Conservation (phyloP, 2,797 vertebrate genomes). For the Cossypha polioptera region DNA sequence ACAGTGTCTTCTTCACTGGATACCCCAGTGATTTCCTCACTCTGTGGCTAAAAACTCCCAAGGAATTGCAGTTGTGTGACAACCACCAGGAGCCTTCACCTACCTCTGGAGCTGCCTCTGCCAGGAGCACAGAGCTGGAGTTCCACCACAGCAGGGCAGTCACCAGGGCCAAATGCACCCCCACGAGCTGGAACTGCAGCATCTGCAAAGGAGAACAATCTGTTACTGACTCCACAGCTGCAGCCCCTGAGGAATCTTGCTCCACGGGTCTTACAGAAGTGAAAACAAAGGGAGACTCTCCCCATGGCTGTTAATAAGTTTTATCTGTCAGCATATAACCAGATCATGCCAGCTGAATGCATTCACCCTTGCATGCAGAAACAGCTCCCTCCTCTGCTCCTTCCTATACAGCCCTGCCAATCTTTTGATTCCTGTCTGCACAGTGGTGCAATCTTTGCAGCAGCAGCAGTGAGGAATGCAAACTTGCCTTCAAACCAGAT, state of each 20-base stretch:
- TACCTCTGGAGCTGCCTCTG: conserved; percentile 74
- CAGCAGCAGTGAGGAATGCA: not conserved
- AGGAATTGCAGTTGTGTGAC: not conserved
- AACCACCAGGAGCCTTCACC: not conserved
- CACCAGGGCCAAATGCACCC: conserved; percentile 74
- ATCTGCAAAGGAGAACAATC: conserved; percentile 78
- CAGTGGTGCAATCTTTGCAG: not conserved
- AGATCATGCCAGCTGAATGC: not conserved
- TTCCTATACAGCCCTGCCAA: not conserved
- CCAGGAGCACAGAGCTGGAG: conserved; percentile 47
- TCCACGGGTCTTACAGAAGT: not conserved
- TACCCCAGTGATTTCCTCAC: not conserved
- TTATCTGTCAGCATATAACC: not conserved
- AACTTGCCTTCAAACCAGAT: not conserved
- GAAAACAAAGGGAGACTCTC: not conserved
- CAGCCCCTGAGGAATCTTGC: not conserved
- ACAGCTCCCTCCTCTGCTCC: not conserved
- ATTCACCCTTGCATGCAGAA: not conserved
- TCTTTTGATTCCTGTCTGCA: not conserved
- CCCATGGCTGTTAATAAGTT: not conserved
- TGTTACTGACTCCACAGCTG: not conserved
- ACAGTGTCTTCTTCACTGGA: not conserved
- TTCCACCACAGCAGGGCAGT: conserved; percentile 74
- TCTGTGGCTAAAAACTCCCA: not conserved
- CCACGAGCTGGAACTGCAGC: conserved; percentile 72